These are phyloP conservation scores for Cyanoderma ruficeps DNA, from an alignment of 2,113 vertebrate genomes.

Conservation along the genomic window DNA sequence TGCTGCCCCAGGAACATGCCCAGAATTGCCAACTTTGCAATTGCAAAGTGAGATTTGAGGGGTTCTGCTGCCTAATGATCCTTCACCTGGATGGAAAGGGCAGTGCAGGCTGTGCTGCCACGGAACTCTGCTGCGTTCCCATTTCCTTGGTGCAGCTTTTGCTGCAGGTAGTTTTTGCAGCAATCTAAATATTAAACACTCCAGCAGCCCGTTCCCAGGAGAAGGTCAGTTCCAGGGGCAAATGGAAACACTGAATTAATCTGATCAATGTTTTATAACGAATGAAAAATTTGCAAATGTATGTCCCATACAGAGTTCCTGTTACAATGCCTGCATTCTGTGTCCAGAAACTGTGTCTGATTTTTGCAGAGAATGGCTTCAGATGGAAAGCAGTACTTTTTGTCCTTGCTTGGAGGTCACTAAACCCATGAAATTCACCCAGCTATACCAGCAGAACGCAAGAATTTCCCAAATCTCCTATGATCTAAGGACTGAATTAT, in stretches of 20 bases:
- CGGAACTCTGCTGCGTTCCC: background rate
- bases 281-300: constrained; percentile 29
- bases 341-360: constrained; percentile 21
- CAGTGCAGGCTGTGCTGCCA: rapidly evolving
- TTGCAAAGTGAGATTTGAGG: background rate
- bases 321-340: background rate
- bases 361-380: background rate
- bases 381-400: background rate
- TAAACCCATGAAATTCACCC: constrained; percentile 23
- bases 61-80: background rate
- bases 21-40: background rate
- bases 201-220: background rate
- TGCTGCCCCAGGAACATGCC: background rate
- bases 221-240: constrained; percentile 50
- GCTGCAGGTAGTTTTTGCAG: background rate
- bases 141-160: background rate
- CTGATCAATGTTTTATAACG: constrained; percentile 25
- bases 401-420: constrained; percentile 26
- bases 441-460: background rate
- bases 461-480: background rate
- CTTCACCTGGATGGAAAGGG: background rate
- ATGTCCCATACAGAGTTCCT: constrained; percentile 18
- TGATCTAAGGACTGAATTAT: background rate
- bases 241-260: constrained; percentile 48
- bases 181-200: background rate